Evolutionary conservation across 2,888 invertebrate species (phyloP), one percentile per base, ranked within the genome.

Genomic region (Dascillus cervinus): DNA sequence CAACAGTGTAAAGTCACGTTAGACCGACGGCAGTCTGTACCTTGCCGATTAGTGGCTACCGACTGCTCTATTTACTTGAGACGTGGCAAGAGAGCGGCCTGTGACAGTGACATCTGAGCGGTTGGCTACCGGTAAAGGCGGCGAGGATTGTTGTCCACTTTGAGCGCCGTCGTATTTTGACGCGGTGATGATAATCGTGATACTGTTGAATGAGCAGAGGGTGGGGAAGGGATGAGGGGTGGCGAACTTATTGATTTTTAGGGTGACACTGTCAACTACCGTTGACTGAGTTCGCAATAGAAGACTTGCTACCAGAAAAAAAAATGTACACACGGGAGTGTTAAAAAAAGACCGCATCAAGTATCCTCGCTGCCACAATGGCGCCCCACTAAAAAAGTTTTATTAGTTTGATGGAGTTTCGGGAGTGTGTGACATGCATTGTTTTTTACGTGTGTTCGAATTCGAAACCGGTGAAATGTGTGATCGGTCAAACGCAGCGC

Each of bases 221-320:
- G 57, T 58, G 63, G 60, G 62, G 64, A 60, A 59, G 60, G 60
- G 62, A 62, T 62, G 61, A 64, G 64, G 66, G 67, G 66, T 62
- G 62, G 57, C 55, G 64, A 67, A 66, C 68, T 71, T 73, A 74
- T 74, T 73, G 73, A 73, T 74, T 74, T 73, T 73, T 72, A 70
- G 72, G 72, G 73, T 73, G 73, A 74, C 73, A 73, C 69, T 73
- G 72, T 72, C 72, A 72, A 71, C 70, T 63, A 64, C 62, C 67
- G 67, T 65, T 65, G 61, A 62, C 65, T 65, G 66, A 65, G 65
- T 68, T 66, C 62, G 62, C 66, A 62, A 66, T 64, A 64, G 61
- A 60, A 63, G 64, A 64, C 62, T 64, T 62, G 62, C 59, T 63
- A 66, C 59, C n/a, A n/a, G 60, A 64, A 60, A 66, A 67, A 64